These are phyloP conservation scores for Mythimna vitellina DNA, from an alignment of 2,888 invertebrate genomes.

Conservation along the genomic window DNA sequence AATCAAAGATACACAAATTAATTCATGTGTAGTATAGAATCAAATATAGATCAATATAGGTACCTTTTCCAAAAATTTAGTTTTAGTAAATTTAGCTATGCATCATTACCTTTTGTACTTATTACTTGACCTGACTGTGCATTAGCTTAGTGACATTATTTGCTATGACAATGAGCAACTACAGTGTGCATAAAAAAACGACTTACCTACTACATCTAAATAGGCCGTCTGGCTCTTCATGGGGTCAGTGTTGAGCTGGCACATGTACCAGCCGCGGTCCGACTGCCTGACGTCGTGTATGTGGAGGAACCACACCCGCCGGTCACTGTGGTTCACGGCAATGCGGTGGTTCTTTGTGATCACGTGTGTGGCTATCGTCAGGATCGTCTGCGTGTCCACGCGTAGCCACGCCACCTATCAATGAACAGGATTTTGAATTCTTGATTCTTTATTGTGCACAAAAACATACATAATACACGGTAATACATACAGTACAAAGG, in stretches of 20 bases:
- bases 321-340: slow-evolving; percentile 95
- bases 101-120: too few relatives aligned
- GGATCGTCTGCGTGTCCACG: slow-evolving; percentile 97
- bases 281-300: slow-evolving; percentile 96
- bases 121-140: background rate
- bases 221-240: slow-evolving; percentile 98
- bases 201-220: slow-evolving; percentile 95
- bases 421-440: background rate
- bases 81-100: too few relatives aligned
- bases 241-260: slow-evolving; percentile 97
- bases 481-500: too few relatives aligned
- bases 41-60: too few relatives aligned
- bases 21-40: too few relatives aligned
- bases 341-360: slow-evolving; percentile 97
- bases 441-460: too few relatives aligned
- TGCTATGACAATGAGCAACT: background rate
- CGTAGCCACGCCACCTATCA: slow-evolving; percentile 97
- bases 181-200: background rate
- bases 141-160: background rate
- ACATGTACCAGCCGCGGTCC: slow-evolving; percentile 98
- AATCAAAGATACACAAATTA: too few relatives aligned
- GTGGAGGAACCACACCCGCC: slow-evolving; percentile 96
- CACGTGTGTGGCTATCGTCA: slow-evolving; percentile 97
- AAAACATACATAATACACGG: too few relatives aligned
- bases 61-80: too few relatives aligned